Percentiles rank a stretch among this genome's conserved stretches.
These are phyloP conservation scores for Podarcis muralis DNA, from an alignment of 2,113 vertebrate species.

Conservation along the genomic window DNA sequence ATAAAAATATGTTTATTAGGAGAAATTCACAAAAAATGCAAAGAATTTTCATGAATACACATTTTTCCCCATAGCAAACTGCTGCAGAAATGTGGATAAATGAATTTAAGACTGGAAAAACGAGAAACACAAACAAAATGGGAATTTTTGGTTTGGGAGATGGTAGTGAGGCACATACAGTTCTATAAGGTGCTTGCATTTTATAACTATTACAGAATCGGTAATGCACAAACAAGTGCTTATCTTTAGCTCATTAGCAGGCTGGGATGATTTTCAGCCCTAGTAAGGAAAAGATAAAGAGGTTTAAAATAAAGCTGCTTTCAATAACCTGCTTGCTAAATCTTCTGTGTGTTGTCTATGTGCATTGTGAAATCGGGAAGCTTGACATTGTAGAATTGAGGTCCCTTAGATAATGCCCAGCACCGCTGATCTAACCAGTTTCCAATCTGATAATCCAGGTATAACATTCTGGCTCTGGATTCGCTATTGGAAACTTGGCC, in stretches of 20 bases:
- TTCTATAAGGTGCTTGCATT: not conserved
- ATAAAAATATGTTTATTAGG: too few species aligned
- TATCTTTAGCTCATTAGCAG: slow-evolving; percentile 38
- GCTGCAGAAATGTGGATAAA: too few species aligned
- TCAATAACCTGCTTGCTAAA: slow-evolving; percentile 25
- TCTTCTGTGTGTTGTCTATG: not conserved
- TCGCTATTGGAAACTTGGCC: slow-evolving; percentile 60
- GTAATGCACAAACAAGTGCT: slow-evolving; percentile 21
- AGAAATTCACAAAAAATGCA: too few species aligned
- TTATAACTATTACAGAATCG: slow-evolving; percentile 26
- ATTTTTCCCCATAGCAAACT: too few species aligned
- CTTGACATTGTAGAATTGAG: slow-evolving; percentile 7
- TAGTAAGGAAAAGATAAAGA: slow-evolving; percentile 37
- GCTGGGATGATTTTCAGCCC: slow-evolving; percentile 16
- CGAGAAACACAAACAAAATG: too few species aligned
- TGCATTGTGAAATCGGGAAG: not conserved
- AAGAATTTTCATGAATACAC: too few species aligned
- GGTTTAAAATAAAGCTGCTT: slow-evolving; percentile 61
- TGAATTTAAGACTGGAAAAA: too few species aligned
- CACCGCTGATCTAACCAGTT: slow-evolving; percentile 65
- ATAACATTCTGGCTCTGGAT: slow-evolving; percentile 54
- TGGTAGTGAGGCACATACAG: not conserved
- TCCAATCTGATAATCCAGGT: slow-evolving; percentile 53
- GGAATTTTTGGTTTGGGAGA: not conserved
- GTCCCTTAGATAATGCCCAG: slow-evolving; percentile 57